These are phyloP conservation scores for Chaetoderma sp. DNA, from an alignment of 2,888 invertebrate genomes.

Conservation along the genomic window DNA sequence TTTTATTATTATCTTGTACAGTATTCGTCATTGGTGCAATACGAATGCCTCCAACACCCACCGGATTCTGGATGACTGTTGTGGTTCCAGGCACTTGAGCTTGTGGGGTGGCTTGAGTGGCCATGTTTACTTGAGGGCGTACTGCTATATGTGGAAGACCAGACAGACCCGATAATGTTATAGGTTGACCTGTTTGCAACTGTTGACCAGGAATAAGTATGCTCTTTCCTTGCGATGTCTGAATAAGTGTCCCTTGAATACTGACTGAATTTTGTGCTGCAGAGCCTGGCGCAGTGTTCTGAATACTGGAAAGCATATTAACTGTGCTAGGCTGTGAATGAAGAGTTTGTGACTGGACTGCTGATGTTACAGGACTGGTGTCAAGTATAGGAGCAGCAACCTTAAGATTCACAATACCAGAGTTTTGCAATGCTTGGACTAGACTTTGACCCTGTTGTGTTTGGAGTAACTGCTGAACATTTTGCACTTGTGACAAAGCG, in stretches of 20 bases:
- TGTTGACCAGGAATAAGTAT: slow-evolving; percentile 48
- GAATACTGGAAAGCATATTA: slow-evolving; percentile 28
- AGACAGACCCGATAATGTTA: slow-evolving; percentile 41
- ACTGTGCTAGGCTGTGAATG: slow-evolving; percentile 14
- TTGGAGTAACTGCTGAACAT: slow-evolving; percentile 37
- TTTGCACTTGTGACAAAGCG: too few relatives aligned
- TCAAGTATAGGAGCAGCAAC: slow-evolving; percentile 50
- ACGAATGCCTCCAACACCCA: slow-evolving; percentile 27
- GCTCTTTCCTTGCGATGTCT: slow-evolving; percentile 55
- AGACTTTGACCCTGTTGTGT: slow-evolving; percentile 33
- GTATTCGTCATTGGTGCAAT: too few relatives aligned
- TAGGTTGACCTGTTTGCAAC: slow-evolving; percentile 40
- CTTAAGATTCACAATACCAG: slow-evolving; percentile 57
- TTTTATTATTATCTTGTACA: neutral
- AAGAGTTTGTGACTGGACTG: slow-evolving; percentile 33
- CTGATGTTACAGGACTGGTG: slow-evolving; percentile 37
- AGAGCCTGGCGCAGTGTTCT: slow-evolving; percentile 30
- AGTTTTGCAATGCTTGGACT: slow-evolving; percentile 57
- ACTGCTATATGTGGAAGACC: slow-evolving; percentile 34
- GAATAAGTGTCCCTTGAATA: slow-evolving; percentile 56
- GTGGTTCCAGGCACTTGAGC: slow-evolving; percentile 17
- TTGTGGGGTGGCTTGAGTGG: slow-evolving; percentile 21
- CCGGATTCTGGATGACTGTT: neutral
- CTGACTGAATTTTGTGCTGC: slow-evolving; percentile 36
- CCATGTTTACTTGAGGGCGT: slow-evolving; percentile 26